Conservation (phyloP, 2,888 invertebrate species). For the Thymelicus sylvestris region DNA sequence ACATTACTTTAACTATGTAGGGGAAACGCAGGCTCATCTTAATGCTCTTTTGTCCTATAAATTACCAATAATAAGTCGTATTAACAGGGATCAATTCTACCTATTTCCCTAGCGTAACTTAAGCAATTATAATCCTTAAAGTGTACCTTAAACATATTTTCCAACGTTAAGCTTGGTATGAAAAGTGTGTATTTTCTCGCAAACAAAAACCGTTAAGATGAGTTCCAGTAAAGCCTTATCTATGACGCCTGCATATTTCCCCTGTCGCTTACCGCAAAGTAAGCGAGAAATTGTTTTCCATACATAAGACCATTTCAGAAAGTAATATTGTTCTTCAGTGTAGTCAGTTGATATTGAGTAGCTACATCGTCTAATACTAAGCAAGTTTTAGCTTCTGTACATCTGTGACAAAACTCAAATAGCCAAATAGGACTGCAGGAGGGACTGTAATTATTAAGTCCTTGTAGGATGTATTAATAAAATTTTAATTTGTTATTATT, state of each 20-base stretch:
- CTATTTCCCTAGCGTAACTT: slow-evolving; percentile 53
- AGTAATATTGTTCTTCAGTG: slow-evolving; percentile 36
- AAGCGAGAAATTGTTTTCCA: slow-evolving; percentile 76
- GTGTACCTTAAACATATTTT: slow-evolving; percentile 66
- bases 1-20: slow-evolving; percentile 27
- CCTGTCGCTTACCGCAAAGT: slow-evolving; percentile 72
- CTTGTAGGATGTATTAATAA: too few relatives aligned
- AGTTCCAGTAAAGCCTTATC: slow-evolving; percentile 72
- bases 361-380: too few relatives aligned
- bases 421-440: too few relatives aligned
- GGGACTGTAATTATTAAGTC: too few relatives aligned
- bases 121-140: slow-evolving; percentile 63
- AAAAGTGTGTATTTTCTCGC: slow-evolving; percentile 73
- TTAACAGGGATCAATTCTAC: slow-evolving; percentile 64
- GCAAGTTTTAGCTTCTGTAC: too few relatives aligned
- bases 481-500: too few relatives aligned
- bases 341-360: not conserved
- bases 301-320: slow-evolving; percentile 58
- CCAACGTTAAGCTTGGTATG: slow-evolving; percentile 57
- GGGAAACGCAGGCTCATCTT: slow-evolving; percentile 23
- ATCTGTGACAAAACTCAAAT: too few relatives aligned
- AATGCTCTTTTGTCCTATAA: slow-evolving; percentile 49
- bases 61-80: slow-evolving; percentile 55
- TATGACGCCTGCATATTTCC: slow-evolving; percentile 72
- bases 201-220: slow-evolving; percentile 74